These are phyloP conservation scores for Papilio polytes DNA, from an alignment of 1,140 invertebrate species.

Conservation along the genomic window DNA sequence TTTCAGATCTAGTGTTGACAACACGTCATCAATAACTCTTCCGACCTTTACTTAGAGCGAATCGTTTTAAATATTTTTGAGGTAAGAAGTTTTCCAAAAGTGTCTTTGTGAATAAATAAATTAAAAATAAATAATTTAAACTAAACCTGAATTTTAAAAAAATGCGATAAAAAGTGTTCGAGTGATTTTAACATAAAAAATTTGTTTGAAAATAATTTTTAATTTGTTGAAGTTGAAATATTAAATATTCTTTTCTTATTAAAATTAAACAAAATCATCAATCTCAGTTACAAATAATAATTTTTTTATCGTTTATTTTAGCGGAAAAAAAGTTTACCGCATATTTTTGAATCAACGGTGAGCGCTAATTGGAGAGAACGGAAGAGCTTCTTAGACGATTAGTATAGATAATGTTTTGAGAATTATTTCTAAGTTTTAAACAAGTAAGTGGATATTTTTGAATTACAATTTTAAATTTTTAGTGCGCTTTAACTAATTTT, in stretches of 20 bases:
- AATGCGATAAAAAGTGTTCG: too few species aligned
- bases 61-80: not conserved
- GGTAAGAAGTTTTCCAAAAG: not conserved
- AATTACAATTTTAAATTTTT: not conserved
- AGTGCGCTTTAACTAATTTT: not conserved
- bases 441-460: constrained; percentile 4
- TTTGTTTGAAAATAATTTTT: too few species aligned
- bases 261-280: not conserved
- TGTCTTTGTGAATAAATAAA: not conserved
- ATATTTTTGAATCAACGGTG: not conserved
- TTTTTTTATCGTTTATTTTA: not conserved
- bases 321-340: not conserved
- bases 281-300: not conserved
- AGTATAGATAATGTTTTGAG: not conserved
- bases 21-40: constrained; percentile 13
- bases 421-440: not conserved
- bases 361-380: not conserved
- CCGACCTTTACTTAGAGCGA: not conserved
- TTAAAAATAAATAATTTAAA: not conserved
- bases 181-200: too few species aligned
- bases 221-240: not conserved
- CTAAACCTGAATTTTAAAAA: too few species aligned
- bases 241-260: too few species aligned
- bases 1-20: constrained; percentile 6
- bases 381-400: not conserved